Conservation (phyloP, 1,140 invertebrate species). For the Aphelinus certus region DNA sequence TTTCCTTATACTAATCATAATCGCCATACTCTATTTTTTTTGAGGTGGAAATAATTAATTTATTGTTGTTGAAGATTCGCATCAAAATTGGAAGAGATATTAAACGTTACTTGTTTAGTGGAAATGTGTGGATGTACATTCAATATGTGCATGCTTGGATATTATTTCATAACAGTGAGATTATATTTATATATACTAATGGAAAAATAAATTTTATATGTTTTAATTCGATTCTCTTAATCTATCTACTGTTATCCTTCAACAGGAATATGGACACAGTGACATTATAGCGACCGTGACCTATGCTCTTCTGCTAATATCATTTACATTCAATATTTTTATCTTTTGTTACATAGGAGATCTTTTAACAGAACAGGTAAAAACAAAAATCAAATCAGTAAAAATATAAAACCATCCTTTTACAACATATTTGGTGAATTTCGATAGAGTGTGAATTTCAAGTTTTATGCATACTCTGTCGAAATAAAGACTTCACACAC, state of each 20-base stretch:
- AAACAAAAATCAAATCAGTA: too few relatives aligned
- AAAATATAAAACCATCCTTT: too few relatives aligned
- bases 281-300: not conserved
- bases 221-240: not conserved
- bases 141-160: constrained; percentile 46
- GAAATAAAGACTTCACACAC: too few relatives aligned
- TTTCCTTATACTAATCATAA: not conserved
- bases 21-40: not conserved
- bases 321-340: constrained; percentile 34
- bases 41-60: not conserved
- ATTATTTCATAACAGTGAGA: constrained; percentile 44
- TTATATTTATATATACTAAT: not conserved
- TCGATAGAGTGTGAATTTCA: too few relatives aligned
- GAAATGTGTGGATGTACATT: constrained; percentile 45
- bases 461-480: too few relatives aligned
- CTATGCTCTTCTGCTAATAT: constrained; percentile 6
- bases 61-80: constrained; percentile 43
- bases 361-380: constrained; percentile 33
- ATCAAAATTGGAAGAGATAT: constrained; percentile 40
- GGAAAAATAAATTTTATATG: too few relatives aligned
- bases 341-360: constrained; percentile 41
- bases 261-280: constrained; percentile 16
- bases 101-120: constrained; percentile 45
- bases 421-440: too few relatives aligned
- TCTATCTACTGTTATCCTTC: not conserved